Conservation (phyloP, 1,140 invertebrate species). For the Brachionus koreanus region DNA sequence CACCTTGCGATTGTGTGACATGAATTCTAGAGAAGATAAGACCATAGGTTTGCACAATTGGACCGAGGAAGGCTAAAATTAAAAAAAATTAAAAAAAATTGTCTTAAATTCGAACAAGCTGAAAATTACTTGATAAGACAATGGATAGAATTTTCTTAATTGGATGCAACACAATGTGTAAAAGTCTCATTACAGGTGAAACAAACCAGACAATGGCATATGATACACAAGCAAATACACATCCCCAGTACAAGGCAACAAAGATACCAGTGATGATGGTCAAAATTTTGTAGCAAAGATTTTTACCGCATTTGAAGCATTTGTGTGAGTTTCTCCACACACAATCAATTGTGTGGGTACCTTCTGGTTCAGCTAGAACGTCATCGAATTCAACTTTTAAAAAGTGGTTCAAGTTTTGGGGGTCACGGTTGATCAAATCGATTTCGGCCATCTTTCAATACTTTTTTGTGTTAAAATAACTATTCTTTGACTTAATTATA, state of each 20-base stretch:
- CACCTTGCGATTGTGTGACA: conserved; percentile 12
- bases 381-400: too few species aligned
- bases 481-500: neutral
- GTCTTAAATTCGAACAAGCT: neutral
- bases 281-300: too few species aligned
- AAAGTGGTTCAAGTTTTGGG: conserved; percentile 47
- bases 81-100: neutral
- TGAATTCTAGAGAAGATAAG: conserved; percentile 25
- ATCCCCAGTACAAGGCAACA: too few species aligned
- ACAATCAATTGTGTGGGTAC: too few species aligned
- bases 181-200: too few species aligned
- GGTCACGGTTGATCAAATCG: conserved; percentile 45
- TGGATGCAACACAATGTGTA: too few species aligned
- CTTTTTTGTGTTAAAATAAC: neutral
- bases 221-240: too few species aligned
- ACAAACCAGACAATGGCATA: too few species aligned
- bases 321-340: too few species aligned
- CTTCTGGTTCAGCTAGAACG: conserved; percentile 72
- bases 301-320: too few species aligned
- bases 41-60: neutral
- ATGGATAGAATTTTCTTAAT: conserved; percentile 48
- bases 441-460: neutral
- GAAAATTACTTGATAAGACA: conserved; percentile 46
- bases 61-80: neutral
- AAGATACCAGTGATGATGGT: too few species aligned